Conservation (phyloP, 2,888 invertebrate species). For the Norana najaformis region DNA sequence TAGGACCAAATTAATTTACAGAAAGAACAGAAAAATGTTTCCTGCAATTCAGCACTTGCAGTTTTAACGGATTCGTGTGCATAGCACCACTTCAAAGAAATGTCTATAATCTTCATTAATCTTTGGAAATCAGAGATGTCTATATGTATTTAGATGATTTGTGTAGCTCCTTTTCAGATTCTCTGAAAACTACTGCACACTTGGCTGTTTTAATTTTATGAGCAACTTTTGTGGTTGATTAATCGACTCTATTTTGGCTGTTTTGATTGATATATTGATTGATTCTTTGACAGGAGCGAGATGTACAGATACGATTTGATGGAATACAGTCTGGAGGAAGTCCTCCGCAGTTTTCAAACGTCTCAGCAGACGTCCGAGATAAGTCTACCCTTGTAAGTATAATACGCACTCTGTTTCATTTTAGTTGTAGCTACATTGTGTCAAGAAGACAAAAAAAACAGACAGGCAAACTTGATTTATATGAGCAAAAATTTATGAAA, state of each 20-base stretch:
- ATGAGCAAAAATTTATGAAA: no score
- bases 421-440: no score
- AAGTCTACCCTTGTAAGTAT: slow-evolving; percentile 39
- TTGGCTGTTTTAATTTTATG: no score
- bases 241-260: neutral
- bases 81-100: no score
- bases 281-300: slow-evolving; percentile 48
- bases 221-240: no score
- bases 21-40: neutral
- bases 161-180: neutral
- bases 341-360: slow-evolving; percentile 39
- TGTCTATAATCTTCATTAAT: no score
- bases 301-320: slow-evolving; percentile 57
- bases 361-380: slow-evolving; percentile 37
- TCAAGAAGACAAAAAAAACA: no score
- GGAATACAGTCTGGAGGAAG: slow-evolving; percentile 43
- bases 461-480: no score
- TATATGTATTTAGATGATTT: neutral
- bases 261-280: neutral
- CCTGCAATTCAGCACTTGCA: neutral
- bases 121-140: no score
- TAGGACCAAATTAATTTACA: neutral
- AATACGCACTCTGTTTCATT: neutral
- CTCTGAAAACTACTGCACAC: no score
- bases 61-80: no score